Conservation (phyloP, 2,113 vertebrate genomes). For the Rhinogobius similis region DNA sequence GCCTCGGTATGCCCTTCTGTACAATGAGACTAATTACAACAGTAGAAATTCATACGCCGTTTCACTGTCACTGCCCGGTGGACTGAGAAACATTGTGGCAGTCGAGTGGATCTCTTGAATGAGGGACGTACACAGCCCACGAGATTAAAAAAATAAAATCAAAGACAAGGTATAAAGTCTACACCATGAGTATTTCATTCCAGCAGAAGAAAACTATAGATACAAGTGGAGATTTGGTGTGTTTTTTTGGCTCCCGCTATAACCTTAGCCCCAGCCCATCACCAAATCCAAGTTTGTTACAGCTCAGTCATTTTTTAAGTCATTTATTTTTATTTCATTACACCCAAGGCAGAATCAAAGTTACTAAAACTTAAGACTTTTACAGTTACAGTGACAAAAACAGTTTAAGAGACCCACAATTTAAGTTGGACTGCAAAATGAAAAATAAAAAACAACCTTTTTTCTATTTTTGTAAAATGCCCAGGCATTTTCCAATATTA, state of each 20-base stretch:
- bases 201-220: conserved; percentile 90
- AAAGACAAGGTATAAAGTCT: conserved; percentile 96
- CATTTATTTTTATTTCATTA: conserved; percentile 85
- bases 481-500: conserved; percentile 99
- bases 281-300: conserved; percentile 65
- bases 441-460: conserved; percentile 74
- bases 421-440: conserved; percentile 95
- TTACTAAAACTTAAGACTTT: conserved; percentile 98
- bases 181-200: conserved; percentile 93
- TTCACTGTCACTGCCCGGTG: conserved; percentile 88
- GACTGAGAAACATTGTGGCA: conserved; percentile 87
- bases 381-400: conserved; percentile 99
- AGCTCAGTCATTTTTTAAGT: conserved; percentile 62
- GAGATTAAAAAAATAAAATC: conserved; percentile 87
- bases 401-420: conserved; percentile 98
- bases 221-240: conserved; percentile 88
- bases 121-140: conserved; percentile 74
- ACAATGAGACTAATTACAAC: conserved; percentile 87
- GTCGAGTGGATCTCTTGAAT: conserved; percentile 79
- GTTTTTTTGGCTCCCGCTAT: conserved; percentile 75
- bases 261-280: conserved; percentile 11
- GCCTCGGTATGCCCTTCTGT: conserved; percentile 82
- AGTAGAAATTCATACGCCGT: conserved; percentile 87
- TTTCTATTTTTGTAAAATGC: conserved; percentile 95
- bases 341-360: conserved; percentile 98